Evolutionary conservation across 2,888 invertebrate genomes (phyloP), one percentile per base, ranked within the genome.

Genomic region (Agrochola litura): DNA sequence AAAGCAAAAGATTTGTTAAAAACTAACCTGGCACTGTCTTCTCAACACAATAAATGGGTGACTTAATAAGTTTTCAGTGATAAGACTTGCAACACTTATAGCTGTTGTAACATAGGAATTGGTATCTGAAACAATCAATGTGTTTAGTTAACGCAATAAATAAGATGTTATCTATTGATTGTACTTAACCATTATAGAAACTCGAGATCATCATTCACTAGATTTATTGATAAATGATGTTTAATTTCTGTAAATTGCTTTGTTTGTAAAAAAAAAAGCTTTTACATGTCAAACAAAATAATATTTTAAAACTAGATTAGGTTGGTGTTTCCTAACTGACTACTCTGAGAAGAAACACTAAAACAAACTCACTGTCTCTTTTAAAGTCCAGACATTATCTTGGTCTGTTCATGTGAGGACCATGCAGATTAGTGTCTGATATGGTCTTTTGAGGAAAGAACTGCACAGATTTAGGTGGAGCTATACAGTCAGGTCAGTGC

Each of bases 21-120:
- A 41, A 87, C 86, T 96, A 85, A 99, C 99, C 97, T 99, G 99
- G 93, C 99, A 99, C 95, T 99, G 99, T 90, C 99, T 97, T 86
- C 99, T 97, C 73, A 99, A 94, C 0, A 99, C 99, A 90, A 99
- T 97, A 93, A 99, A 99, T 22, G 99, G 99, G 97, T 99, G 99
- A 90, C 99, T 98, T 74, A 99, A 96, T 70, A 99, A 96, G 95
- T 99, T 99, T 95, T 98, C 99, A 71, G 99, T 98, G 69, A 99
- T 98, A 77, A 99, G 97, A 94, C 99, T 99, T 76, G 98, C 98
- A 89, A 98, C 97, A 89, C 98, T 98, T 81, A 98, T 98, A 83
- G 98, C 98, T 86, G 98, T 97, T 14, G 98, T 98, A n/a, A 98
- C 97, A 93, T 98, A 98, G 73, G 97, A 97, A 89, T 97, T 96